Conservation (phyloP, 2,113 vertebrate species). For the Bos javanicus region DNA sequence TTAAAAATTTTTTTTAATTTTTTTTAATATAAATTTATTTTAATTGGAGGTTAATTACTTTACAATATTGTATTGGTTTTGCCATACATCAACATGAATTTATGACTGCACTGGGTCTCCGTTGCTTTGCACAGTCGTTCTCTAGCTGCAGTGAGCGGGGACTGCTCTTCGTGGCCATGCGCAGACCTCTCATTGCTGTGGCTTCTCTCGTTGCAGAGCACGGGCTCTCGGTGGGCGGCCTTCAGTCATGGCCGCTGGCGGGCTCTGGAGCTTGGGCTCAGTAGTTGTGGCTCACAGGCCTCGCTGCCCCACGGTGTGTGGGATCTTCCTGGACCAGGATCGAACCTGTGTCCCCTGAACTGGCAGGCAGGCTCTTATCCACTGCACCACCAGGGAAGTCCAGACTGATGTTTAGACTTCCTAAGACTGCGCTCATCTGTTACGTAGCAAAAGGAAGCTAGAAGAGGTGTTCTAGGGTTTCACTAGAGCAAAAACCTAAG, state of each 20-base stretch:
- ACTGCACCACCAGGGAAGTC: neutral
- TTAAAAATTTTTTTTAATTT: no score
- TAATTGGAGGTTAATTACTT: no score
- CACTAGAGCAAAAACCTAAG: neutral
- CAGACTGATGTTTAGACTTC: neutral
- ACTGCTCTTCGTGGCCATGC: rapidly evolving
- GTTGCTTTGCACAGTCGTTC: neutral
- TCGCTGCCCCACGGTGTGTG: neutral
- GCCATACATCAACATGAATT: neutral
- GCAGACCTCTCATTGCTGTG: neutral
- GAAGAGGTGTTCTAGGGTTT: neutral
- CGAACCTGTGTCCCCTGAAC: neutral
- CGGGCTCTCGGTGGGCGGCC: neutral
- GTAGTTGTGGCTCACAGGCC: no score
- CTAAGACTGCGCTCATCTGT: neutral
- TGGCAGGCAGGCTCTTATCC: neutral
- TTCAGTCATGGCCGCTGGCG: neutral
- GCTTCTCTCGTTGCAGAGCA: rapidly evolving
- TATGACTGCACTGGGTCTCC: neutral
- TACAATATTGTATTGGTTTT: no score
- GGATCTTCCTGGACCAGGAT: neutral
- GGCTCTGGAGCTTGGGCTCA: neutral
- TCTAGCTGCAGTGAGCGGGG: neutral
- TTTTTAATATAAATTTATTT: no score
- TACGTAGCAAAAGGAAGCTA: neutral